Percentiles rank a stretch among this genome's conserved stretches.
Evolutionary conservation across 2,888 invertebrate genomes (phyloP).

Genomic region (Synergus japonicus): DNA sequence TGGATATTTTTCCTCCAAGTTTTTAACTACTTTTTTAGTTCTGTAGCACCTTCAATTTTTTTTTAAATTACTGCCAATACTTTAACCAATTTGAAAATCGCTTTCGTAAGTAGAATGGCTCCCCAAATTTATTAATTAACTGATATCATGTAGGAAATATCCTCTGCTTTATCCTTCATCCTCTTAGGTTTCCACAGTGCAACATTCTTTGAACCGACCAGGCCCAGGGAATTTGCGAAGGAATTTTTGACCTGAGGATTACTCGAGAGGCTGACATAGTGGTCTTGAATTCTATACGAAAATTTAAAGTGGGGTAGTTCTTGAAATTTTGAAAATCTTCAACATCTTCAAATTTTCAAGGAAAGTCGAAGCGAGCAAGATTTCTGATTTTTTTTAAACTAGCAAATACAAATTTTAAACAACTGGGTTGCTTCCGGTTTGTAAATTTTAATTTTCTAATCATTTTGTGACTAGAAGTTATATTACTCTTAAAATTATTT

Average conservation of each 20-base stretch:
- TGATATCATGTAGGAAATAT: background rate
- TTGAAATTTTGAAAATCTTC: too few species aligned
- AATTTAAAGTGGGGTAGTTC: background rate
- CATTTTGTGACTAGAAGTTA: too few species aligned
- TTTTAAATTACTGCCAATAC: background rate
- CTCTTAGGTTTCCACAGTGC: background rate
- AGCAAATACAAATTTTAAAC: too few species aligned
- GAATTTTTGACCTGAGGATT: background rate
- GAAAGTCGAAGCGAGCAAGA: too few species aligned
- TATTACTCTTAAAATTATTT: too few species aligned
- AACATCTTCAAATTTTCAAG: too few species aligned
- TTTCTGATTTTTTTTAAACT: too few species aligned
- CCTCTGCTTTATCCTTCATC: background rate
- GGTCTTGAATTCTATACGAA: conserved; percentile 7
- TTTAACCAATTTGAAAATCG: background rate
- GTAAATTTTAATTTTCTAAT: too few species aligned
- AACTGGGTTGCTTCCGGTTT: too few species aligned
- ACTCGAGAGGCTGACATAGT: background rate
- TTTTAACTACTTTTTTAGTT: background rate
- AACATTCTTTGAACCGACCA: background rate
- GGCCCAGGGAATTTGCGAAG: background rate
- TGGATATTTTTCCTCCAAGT: background rate
- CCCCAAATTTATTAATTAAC: background rate
- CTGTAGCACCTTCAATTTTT: background rate
- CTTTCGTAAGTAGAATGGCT: background rate